phyloP scores from a whole-genome alignment of 2,797 vertebrate species.

The Onychomys arenicola region DNA sequence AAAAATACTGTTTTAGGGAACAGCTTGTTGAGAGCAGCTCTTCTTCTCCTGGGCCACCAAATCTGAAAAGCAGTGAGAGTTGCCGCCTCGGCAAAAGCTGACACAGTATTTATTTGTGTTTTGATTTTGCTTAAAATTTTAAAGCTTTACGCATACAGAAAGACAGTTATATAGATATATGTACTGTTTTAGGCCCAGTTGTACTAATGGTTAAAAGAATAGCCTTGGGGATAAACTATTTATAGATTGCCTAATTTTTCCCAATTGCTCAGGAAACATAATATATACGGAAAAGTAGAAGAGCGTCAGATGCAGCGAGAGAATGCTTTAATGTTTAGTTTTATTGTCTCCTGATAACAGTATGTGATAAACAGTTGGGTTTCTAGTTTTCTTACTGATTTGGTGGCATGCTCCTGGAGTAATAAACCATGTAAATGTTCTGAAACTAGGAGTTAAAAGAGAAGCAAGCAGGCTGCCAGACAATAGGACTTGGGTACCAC shows the following conservation, averaged over 20 bases:
- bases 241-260: constrained; percentile 66
- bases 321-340: constrained; percentile 53
- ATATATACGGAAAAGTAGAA: constrained; percentile 52
- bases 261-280: constrained; percentile 55
- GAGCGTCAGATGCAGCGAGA: neutral
- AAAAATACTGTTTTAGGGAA: neutral
- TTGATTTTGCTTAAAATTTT: constrained; percentile 58
- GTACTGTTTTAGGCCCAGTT: constrained; percentile 43
- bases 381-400: constrained; percentile 56
- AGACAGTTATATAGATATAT: constrained; percentile 26
- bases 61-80: constrained; percentile 1
- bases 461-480: neutral
- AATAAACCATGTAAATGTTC: neutral
- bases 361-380: constrained; percentile 13
- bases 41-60: neutral
- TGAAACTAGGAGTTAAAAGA: constrained; percentile 18
- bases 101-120: constrained; percentile 61
- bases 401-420: neutral
- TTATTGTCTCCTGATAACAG: constrained; percentile 18
- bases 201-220: constrained; percentile 63
- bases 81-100: constrained; percentile 17
- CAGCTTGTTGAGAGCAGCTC: neutral
- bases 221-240: constrained; percentile 57
- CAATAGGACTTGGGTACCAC: neutral
- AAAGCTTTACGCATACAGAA: constrained; percentile 45